Conservation (phyloP, 2,888 invertebrate species). For the Tuta absoluta region DNA sequence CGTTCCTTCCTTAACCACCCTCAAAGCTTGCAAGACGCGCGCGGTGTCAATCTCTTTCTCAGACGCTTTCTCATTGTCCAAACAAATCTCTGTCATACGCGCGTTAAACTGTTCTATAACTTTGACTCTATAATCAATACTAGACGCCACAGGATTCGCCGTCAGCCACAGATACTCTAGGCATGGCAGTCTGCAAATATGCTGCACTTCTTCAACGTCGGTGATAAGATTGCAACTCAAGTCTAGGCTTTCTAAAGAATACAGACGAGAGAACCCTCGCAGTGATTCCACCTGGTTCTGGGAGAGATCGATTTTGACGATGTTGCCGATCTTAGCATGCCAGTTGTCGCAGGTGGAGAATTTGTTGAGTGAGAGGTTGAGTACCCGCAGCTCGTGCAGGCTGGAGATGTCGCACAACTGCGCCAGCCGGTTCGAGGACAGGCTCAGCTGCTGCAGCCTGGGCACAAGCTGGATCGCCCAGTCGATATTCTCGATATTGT, state of each 20-base stretch:
- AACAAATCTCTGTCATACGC: conserved; percentile 89
- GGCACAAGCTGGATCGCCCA: conserved; percentile 89
- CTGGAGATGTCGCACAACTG: conserved; percentile 89
- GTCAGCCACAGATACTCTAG: conserved; percentile 92
- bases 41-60: conserved; percentile 96
- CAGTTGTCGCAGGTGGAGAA: conserved; percentile 87
- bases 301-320: conserved; percentile 91
- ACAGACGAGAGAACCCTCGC: conserved; percentile 89
- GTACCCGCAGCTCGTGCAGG: conserved; percentile 87
- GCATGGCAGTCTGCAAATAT: conserved; percentile 91
- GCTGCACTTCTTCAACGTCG: conserved; percentile 89
- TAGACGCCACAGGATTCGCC: conserved; percentile 93
- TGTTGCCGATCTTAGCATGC: conserved; percentile 93
- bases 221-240: conserved; percentile 92
- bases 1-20: conserved; percentile 87
- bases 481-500: conserved; percentile 89
- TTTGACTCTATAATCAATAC: conserved; percentile 94
- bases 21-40: conserved; percentile 92
- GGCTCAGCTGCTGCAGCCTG: conserved; percentile 84
- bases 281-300: conserved; percentile 90
- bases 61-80: conserved; percentile 93
- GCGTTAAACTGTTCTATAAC: conserved; percentile 93
- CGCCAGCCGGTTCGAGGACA: conserved; percentile 90
- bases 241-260: conserved; percentile 92
- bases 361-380: conserved; percentile 91